Evolutionary conservation across 2,888 invertebrate species (phyloP), one percentile per base, ranked within the genome.

Genomic region (Hermaeophaga mercurialis): DNA sequence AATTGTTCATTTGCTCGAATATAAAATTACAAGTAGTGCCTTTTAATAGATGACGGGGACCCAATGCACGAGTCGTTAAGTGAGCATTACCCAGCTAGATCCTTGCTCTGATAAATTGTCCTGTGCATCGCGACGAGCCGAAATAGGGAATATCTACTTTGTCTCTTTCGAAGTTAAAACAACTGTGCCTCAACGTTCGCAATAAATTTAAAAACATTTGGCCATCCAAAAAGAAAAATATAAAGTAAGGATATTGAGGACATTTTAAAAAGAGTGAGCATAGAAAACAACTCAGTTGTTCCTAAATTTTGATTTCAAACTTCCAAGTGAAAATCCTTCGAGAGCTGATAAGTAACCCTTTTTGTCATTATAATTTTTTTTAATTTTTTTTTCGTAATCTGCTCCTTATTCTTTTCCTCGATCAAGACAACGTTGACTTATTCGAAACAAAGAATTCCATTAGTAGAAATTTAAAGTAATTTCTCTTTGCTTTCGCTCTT

Each of bases 1-100:
- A 76, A 75, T 75, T 73, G 73, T 73, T 73, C 75, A 74, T 75
- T 75, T 73, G 69, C 67, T 65, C 71, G 73, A 52, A 73, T 71
- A 74, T 69, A 69, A 73, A 75, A 74, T 75, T 75, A 75, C 74
- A 70, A 70, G 68, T 71, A 44, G 48, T 48, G 68, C 63, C 66
- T 71, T 72, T 72, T 72, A 71, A 72, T 69, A 62, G 65, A 61
- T 62, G 55, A 56, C 47, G 46, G 53, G 54, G 56, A 52, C 57
- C 17, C 18, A 22, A n/a, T 41, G 43, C 49, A 61, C 47, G 53
- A 61, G 65, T 70, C 69, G 67, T 70, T 70, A 69, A 70, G 70
- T 65, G 70, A 64, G 62, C 70, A 68, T 69, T 71, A 70, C 61
- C 17, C 28, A 58, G 58, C 47, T 55, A 61, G 64, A 62, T 64